phyloP scores from a whole-genome alignment of 2,888 invertebrate species.

The Minunthozetes semirufus region DNA sequence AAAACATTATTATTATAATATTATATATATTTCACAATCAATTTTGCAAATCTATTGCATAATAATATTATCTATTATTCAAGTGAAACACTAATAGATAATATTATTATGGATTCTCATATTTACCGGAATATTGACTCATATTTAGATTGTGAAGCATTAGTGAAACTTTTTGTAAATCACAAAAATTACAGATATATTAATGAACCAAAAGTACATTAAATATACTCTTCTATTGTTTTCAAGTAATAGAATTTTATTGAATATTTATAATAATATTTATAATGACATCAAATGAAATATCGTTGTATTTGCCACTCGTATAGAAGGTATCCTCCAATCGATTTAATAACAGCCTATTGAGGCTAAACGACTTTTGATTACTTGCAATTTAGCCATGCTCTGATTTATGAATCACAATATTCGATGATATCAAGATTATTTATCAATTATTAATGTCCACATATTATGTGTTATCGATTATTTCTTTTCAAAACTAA shows the following conservation, averaged over 20 bases:
- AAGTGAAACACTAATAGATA: slow-evolving; percentile 6
- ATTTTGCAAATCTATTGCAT: slow-evolving; percentile 9
- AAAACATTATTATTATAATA: slow-evolving; percentile 1
- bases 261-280: slow-evolving; percentile 30
- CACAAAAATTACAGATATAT: neutral
- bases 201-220: neutral
- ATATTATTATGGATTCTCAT: slow-evolving; percentile 8
- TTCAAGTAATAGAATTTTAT: slow-evolving; percentile 10
- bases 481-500: too few species aligned
- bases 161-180: neutral
- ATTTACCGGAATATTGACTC: slow-evolving; percentile 8
- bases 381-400: slow-evolving; percentile 13
- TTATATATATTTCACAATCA: neutral
- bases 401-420: slow-evolving; percentile 26
- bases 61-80: neutral
- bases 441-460: neutral
- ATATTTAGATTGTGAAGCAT: neutral
- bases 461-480: too few species aligned
- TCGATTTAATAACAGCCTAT: slow-evolving; percentile 25
- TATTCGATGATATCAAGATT: neutral
- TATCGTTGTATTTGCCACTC: neutral
- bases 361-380: slow-evolving; percentile 28
- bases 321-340: neutral
- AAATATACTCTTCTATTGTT: slow-evolving; percentile 12
- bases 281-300: slow-evolving; percentile 18